Base-by-base conservation (phyloP, 2,797 vertebrate genomes). In the Silurus aristotelis region DNA sequence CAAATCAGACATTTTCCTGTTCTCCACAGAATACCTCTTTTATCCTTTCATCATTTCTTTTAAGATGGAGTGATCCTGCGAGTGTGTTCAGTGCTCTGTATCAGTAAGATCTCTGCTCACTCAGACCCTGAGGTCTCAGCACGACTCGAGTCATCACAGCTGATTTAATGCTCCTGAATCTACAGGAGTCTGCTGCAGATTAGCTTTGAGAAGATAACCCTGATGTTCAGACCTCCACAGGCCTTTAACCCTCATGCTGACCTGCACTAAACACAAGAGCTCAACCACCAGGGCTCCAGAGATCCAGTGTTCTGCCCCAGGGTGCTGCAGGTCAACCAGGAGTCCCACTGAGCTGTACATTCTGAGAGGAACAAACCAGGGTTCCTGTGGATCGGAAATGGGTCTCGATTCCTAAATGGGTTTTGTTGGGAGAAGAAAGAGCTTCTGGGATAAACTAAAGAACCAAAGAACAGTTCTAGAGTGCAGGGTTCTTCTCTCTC, bases 241-340 rank as follows among this genome's bases (percentile, higher is more conserved):
- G 93, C 90, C 92, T 88, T 92, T 88, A 89, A 93, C 91, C 93
- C 88, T 94, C 92, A 31, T 90, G 90, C 94, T 94, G 94, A 91
- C 92, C 91, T 88, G 89, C 91, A 92, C 93, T 95, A 94, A 95
- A 95, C 87, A 89, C 90, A 87, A 86, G 90, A 91, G 90, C 75
- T 2, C 80, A 75, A 89, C 88, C 92, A 91, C 92, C 70, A 85
- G 92, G 93, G 91, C 91, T 93, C 94, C 91, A 93, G 93, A 94
- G 92, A 19, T 31, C 63, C 55, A 75, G 7, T 20, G 2, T 6
- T 83, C n/a, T 3, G 58, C 52, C 68, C 79, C 55, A n/a, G 81
- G 61, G 83, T 88, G 78, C 71, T 67, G 83, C 84, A 75, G 82
- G 87, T 87, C 77, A 89, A 83, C 55, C 25, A 14, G 27, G n/a